Base-by-base conservation (phyloP, 2,888 invertebrate genomes). In the Formica aserva region DNA sequence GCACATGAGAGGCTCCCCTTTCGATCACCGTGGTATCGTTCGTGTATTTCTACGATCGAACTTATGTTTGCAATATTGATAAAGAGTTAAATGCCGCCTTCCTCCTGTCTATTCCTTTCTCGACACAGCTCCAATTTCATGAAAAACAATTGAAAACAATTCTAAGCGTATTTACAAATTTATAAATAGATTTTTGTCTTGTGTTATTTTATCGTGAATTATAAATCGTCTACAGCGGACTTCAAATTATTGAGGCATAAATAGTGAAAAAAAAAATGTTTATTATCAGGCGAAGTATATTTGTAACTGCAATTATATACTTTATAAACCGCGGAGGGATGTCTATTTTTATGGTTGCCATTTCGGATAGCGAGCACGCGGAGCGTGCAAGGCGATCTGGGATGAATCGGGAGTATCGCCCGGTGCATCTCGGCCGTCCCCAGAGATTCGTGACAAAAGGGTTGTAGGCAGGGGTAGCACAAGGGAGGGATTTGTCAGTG, bases 1-100 rank as follows among this genome's bases (percentile, higher is more conserved):
- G 92, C 90, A 91, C 69, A 84, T 89, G 89, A 77, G 38, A 45
- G 88, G 89, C 91, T 90, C 91, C 91, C 91, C 89, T 92, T 62
- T 15, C 60, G 55, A 48, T 26, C 38, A 29, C 22, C 26, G 38
- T 9, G 48, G 52, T 82, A 38, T 60, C 72, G 22, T 52, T 57
- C 15, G 32, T 57, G 3, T n/a, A 8, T 32, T 80, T 5, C 32
- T 26, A 55, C 38, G 78, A 60, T 78, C 60, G 69, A 71, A 78
- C 15, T 5, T 71, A 71, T 45, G 45, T 26, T 78, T 57, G 41
- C 18, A 71, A n/a, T 45, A 32, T 78, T 78, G 71, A 60, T 60
- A 57, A 41, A 78, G 52, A 52, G 45, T 71, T 78, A 71, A 77
- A 57, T 45, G 26, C 66, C 15, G 32, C 48, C 32, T 29, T 11